Conservation (phyloP, 2,888 invertebrate species). For the Busseola fusca region DNA sequence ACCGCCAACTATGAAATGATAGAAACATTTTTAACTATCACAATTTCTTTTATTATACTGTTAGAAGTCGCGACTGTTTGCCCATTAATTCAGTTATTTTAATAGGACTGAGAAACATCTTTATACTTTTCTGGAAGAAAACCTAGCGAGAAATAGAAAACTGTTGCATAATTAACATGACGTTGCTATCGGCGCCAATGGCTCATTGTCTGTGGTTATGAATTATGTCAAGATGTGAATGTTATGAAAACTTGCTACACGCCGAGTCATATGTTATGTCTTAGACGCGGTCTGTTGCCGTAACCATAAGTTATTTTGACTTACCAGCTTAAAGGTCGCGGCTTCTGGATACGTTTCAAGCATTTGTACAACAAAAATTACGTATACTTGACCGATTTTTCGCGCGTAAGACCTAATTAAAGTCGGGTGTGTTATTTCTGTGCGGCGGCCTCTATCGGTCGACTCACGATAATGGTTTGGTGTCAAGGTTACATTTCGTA, state of each 20-base stretch:
- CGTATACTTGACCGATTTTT: conserved; percentile 87
- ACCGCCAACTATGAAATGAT: conserved; percentile 68
- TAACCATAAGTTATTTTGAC: conserved; percentile 67
- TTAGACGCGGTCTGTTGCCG: conserved; percentile 54
- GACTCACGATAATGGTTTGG: conserved; percentile 84
- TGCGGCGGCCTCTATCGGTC: conserved; percentile 82
- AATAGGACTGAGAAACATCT: conserved; percentile 19
- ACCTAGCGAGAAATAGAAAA: conserved; percentile 56
- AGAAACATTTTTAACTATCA: conserved; percentile 45
- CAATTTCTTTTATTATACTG: conserved; percentile 30
- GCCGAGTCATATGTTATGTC: conserved; percentile 74
- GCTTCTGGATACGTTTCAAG: conserved; percentile 76
- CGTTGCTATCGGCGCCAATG: conserved; percentile 75
- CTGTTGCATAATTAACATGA: conserved; percentile 61
- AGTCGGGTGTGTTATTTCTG: conserved; percentile 80
- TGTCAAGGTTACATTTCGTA: conserved; percentile 87
- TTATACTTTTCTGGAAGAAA: conserved; percentile 51
- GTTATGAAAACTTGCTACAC: conserved; percentile 78
- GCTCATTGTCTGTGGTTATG: conserved; percentile 75
- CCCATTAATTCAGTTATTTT: conserved; percentile 3
- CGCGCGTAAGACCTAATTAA: conserved; percentile 80
- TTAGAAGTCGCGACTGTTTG: conserved; percentile 16
- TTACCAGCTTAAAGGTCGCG: conserved; percentile 69
- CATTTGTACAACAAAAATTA: conserved; percentile 69
- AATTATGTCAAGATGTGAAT: conserved; percentile 77